phyloP scores from a whole-genome alignment of 2,888 invertebrate genomes.

The Parnassius mnemosyne region DNA sequence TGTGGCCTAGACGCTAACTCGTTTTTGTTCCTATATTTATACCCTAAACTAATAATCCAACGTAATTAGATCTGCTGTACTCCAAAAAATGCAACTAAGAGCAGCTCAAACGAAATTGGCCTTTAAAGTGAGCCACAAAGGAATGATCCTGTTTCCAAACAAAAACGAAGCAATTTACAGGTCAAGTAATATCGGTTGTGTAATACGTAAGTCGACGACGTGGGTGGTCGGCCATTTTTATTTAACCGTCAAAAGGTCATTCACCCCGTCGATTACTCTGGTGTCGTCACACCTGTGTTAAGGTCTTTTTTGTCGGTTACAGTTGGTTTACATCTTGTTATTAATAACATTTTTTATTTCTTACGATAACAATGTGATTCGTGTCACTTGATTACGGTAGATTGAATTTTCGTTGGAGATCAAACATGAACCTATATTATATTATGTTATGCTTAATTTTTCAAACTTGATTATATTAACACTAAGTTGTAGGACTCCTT shows the following conservation, averaged over 20 bases:
- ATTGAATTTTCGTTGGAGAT: constrained; percentile 14
- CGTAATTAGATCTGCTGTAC: constrained; percentile 12
- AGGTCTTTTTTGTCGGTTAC: constrained; percentile 43
- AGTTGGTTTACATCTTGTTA: constrained; percentile 42
- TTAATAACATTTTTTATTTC: constrained; percentile 27
- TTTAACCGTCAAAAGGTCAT: constrained; percentile 70
- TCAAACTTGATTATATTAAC: too few relatives aligned
- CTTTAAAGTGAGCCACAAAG: constrained; percentile 15
- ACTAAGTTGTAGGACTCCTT: too few relatives aligned
- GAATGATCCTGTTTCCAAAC: constrained; percentile 17
- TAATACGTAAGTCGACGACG: constrained; percentile 45
- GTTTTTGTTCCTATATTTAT: constrained; percentile 33
- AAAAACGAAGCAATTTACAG: constrained; percentile 31
- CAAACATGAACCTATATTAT: background rate
- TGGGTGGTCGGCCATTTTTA: constrained; percentile 74
- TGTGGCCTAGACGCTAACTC: constrained; percentile 38
- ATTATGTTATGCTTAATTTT: too few relatives aligned
- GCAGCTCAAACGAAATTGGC: constrained; percentile 22
- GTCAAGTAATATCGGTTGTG: constrained; percentile 36
- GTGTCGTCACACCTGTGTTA: constrained; percentile 57
- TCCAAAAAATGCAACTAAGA: constrained; percentile 18
- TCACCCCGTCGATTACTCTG: constrained; percentile 56
- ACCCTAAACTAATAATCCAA: constrained; percentile 25
- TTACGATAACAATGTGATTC: constrained; percentile 18
- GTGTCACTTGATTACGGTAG: constrained; percentile 7